These are phyloP conservation scores for Spilosoma lubricipeda DNA, from an alignment of 2,888 invertebrate genomes.

Conservation along the genomic window DNA sequence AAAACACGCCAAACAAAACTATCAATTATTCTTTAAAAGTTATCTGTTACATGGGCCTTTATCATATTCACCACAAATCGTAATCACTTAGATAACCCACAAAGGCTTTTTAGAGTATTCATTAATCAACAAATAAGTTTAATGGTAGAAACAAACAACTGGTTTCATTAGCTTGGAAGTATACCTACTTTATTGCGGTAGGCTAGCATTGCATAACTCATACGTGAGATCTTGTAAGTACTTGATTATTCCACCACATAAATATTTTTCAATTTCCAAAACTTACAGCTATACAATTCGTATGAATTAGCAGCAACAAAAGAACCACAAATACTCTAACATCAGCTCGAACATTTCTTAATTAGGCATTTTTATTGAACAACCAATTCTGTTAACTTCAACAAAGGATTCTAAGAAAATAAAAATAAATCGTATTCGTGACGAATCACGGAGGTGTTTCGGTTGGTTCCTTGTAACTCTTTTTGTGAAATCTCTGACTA, in stretches of 20 bases:
- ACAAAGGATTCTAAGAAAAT: slow-evolving; percentile 83
- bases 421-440: slow-evolving; percentile 84
- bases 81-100: not conserved
- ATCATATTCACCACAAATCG: too few relatives aligned
- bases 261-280: slow-evolving; percentile 55
- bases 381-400: slow-evolving; percentile 84
- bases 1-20: too few relatives aligned
- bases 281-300: slow-evolving; percentile 63
- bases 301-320: slow-evolving; percentile 67
- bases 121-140: not conserved
- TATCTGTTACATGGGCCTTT: too few relatives aligned
- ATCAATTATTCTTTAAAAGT: too few relatives aligned
- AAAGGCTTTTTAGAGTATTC: not conserved
- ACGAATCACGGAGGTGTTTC: slow-evolving; percentile 84
- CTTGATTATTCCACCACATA: slow-evolving; percentile 30
- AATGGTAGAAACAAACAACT: not conserved
- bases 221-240: not conserved
- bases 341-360: slow-evolving; percentile 83
- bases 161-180: not conserved
- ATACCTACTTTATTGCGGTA: not conserved
- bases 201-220: not conserved
- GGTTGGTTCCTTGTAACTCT: slow-evolving; percentile 79
- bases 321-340: slow-evolving; percentile 73
- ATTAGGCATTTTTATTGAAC: slow-evolving; percentile 82
- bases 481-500: slow-evolving; percentile 82